Conservation (phyloP, 1,140 invertebrate species). For the Semibalanus balanoides region DNA sequence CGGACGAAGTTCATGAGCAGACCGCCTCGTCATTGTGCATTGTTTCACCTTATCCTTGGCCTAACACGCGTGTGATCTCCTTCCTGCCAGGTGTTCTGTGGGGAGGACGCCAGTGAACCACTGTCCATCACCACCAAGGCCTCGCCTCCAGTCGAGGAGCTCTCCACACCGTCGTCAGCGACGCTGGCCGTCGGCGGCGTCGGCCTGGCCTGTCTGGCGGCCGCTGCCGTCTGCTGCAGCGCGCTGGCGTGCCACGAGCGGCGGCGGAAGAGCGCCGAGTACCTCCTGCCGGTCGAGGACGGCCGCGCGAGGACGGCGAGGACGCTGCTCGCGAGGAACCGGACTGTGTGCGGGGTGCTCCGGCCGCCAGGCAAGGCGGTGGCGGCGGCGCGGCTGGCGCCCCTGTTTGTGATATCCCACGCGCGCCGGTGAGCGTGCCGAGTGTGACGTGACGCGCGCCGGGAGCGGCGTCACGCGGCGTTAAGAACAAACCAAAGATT, state of each 20-base stretch:
- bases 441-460: background rate
- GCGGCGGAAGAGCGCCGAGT: background rate
- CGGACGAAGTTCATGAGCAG: no score
- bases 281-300: background rate
- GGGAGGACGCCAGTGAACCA: background rate
- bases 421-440: no score
- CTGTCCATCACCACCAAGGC: background rate
- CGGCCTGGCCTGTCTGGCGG: background rate
- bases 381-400: no score
- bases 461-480: background rate
- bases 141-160: no score
- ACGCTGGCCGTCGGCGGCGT: background rate
- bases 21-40: no score
- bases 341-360: background rate
- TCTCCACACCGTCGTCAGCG: no score
- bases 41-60: no score
- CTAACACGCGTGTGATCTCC: background rate
- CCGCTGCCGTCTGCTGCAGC: background rate
- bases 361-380: background rate
- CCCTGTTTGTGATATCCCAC: background rate
- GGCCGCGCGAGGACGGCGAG: background rate
- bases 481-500: background rate
- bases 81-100: background rate
- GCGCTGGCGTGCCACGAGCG: background rate
- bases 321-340: background rate